phyloP scores from a whole-genome alignment of 2,888 invertebrate genomes.

The Agelastica alni region DNA sequence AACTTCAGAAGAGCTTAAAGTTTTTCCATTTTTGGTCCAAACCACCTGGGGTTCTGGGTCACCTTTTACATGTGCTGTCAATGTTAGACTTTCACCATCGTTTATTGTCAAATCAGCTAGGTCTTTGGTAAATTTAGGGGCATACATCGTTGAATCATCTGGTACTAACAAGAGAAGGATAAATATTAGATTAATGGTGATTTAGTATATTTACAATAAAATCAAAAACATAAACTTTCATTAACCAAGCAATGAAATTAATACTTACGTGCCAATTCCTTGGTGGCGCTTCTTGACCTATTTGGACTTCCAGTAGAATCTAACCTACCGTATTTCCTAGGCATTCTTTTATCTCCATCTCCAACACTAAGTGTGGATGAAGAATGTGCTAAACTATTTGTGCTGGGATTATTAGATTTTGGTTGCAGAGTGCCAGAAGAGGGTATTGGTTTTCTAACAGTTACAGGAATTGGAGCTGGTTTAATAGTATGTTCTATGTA shows the following conservation, averaged over 20 bases:
- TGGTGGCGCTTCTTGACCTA: slow-evolving; percentile 85
- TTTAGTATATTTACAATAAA: not conserved
- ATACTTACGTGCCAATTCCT: slow-evolving; percentile 77
- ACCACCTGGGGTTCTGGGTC: slow-evolving; percentile 92
- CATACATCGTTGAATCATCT: slow-evolving; percentile 84
- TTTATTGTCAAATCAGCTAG: slow-evolving; percentile 75
- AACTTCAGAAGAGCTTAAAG: slow-evolving; percentile 76
- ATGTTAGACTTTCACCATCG: slow-evolving; percentile 85
- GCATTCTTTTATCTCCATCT: slow-evolving; percentile 58
- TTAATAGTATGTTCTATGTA: slow-evolving; percentile 85
- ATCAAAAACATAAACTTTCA: not conserved
- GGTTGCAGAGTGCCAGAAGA: slow-evolving; percentile 57
- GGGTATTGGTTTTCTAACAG: slow-evolving; percentile 61
- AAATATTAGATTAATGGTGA: slow-evolving; percentile 12
- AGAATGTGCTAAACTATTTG: slow-evolving; percentile 55
- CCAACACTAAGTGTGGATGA: slow-evolving; percentile 55
- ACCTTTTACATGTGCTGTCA: slow-evolving; percentile 84
- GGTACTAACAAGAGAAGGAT: slow-evolving; percentile 67
- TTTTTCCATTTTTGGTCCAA: slow-evolving; percentile 88
- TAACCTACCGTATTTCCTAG: slow-evolving; percentile 71
- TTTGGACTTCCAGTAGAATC: slow-evolving; percentile 81
- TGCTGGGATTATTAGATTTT: slow-evolving; percentile 43
- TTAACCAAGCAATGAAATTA: not conserved
- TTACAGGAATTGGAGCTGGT: slow-evolving; percentile 76
- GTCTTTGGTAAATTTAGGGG: slow-evolving; percentile 81